Base-by-base conservation (phyloP, 2,797 vertebrate species). In the Furcifer pardalis region DNA sequence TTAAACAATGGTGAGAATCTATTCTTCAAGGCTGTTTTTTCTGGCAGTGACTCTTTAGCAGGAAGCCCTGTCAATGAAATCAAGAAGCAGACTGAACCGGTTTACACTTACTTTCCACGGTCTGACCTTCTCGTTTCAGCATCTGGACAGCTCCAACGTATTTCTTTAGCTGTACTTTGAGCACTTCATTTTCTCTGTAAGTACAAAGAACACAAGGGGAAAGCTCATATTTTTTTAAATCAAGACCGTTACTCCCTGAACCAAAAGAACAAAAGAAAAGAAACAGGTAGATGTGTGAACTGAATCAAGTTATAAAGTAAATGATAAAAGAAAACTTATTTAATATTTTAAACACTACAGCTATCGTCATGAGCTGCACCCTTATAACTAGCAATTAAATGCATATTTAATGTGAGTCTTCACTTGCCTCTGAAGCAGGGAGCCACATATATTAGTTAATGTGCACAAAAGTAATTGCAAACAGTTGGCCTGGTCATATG, bases 81-180 rank as follows among this genome's bases (percentile, higher is more conserved):
- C 62, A 42, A 10, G 30, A 3, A 12, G 35, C 37, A 40, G 6
- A 10, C 49, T 32, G 9, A 9, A 7, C 71, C 37, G 25, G 27
- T 79, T 87, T 27, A 84, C 65, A 46, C 95, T 98, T 96, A 99
- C 98, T 97, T 86, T 99, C 98, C 68, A 96, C 91, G 81, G 95
- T 92, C 77, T 98, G 97, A 89, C 97, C 97, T 95, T 99, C 99
- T 96, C 98, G 96, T 96, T 98, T 99, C 94, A 99, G 97, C 98
- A 99, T 99, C 96, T 99, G 99, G 81, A 99, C 99, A 91, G 99
- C 99, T 75, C 98, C 98, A 66, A 99, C 98, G 17, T 99, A 99
- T 90, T 99, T 99, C 97, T 99, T 99, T 90, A 99, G 93, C 86
- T 99, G 99, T 90, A 99, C 99, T 96, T 99, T 99, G 73, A 99